A percentile compares a stretch with the other conserved stretches of the same genome.
These are phyloP conservation scores for Drosophila limbata DNA, from an alignment of 2,888 invertebrate genomes.

Conservation along the genomic window DNA sequence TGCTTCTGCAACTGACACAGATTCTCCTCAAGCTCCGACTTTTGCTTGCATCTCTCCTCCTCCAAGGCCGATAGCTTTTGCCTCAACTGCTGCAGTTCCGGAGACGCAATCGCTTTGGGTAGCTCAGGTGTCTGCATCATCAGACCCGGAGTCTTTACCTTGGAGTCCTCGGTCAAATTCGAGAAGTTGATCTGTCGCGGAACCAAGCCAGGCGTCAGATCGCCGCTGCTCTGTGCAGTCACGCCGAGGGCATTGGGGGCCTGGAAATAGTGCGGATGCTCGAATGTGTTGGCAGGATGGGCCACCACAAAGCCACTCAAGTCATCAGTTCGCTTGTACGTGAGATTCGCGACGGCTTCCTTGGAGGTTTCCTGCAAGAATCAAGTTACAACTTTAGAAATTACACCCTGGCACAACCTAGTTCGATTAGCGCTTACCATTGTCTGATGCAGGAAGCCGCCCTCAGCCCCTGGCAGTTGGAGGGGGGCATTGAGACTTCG, in stretches of 20 bases:
- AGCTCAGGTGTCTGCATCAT: slow-evolving; percentile 70
- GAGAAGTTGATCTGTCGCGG: slow-evolving; percentile 86
- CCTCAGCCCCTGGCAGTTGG: slow-evolving; percentile 69
- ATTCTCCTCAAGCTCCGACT: slow-evolving; percentile 49
- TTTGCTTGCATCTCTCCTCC: slow-evolving; percentile 50
- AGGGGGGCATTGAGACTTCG: slow-evolving; percentile 77
- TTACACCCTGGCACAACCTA: background rate
- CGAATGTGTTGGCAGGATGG: slow-evolving; percentile 82
- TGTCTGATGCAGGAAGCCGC: slow-evolving; percentile 77
- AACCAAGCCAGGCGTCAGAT: slow-evolving; percentile 73
- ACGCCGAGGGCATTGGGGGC: slow-evolving; percentile 64
- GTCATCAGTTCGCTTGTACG: slow-evolving; percentile 81
- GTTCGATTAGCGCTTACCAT: slow-evolving; percentile 60
- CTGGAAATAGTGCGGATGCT: slow-evolving; percentile 84
- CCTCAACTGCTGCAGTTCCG: slow-evolving; percentile 76
- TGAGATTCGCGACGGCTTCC: slow-evolving; percentile 81
- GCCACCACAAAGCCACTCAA: slow-evolving; percentile 75
- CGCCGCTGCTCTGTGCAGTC: slow-evolving; percentile 69
- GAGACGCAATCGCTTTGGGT: slow-evolving; percentile 68
- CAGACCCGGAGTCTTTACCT: slow-evolving; percentile 71
- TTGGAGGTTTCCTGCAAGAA: slow-evolving; percentile 81
- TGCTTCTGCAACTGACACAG: slow-evolving; percentile 73
- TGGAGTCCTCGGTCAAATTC: slow-evolving; percentile 85
- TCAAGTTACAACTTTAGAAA: background rate
- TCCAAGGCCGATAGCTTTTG: slow-evolving; percentile 82